These are phyloP conservation scores for Drosophila leontia DNA, from an alignment of 1,140 invertebrate species.

Conservation along the genomic window DNA sequence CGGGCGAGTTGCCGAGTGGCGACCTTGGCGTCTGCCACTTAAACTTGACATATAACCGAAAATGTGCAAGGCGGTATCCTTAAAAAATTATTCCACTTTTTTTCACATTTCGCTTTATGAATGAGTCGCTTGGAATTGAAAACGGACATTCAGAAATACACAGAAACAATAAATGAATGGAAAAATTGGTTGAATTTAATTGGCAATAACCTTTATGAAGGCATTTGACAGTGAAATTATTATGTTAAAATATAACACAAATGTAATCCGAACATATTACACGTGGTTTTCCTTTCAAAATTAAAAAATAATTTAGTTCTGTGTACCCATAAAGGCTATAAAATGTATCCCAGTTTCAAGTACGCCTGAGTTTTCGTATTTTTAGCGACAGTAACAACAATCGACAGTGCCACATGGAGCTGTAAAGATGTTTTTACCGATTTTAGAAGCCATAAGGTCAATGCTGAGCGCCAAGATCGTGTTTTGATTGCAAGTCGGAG, in stretches of 20 bases:
- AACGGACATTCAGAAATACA: slow-evolving; percentile 37
- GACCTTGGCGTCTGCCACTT: slow-evolving; percentile 65
- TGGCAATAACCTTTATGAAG: neutral
- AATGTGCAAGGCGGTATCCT: slow-evolving; percentile 52
- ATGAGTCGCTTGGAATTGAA: slow-evolving; percentile 47
- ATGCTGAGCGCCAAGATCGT: slow-evolving; percentile 78
- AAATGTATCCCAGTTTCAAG: slow-evolving; percentile 81
- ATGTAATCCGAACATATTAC: neutral
- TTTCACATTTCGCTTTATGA: slow-evolving; percentile 32
- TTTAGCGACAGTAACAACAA: slow-evolving; percentile 76
- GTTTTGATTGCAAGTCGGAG: slow-evolving; percentile 73
- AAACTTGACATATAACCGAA: slow-evolving; percentile 70
- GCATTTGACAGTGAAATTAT: neutral
- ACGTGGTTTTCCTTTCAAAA: too few relatives aligned
- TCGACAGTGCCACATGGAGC: slow-evolving; percentile 70
- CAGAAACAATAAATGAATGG: neutral
- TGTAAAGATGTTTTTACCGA: slow-evolving; percentile 84
- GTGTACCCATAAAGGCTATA: slow-evolving; percentile 56
- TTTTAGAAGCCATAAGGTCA: slow-evolving; percentile 84
- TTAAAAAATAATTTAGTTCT: neutral
- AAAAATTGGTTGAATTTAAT: neutral
- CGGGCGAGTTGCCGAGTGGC: slow-evolving; percentile 22
- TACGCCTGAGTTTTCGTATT: slow-evolving; percentile 71
- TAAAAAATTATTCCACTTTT: slow-evolving; percentile 49
- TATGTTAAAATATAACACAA: neutral